Conservation (phyloP, 2,797 vertebrate genomes). For the Eptatretus atami region DNA sequence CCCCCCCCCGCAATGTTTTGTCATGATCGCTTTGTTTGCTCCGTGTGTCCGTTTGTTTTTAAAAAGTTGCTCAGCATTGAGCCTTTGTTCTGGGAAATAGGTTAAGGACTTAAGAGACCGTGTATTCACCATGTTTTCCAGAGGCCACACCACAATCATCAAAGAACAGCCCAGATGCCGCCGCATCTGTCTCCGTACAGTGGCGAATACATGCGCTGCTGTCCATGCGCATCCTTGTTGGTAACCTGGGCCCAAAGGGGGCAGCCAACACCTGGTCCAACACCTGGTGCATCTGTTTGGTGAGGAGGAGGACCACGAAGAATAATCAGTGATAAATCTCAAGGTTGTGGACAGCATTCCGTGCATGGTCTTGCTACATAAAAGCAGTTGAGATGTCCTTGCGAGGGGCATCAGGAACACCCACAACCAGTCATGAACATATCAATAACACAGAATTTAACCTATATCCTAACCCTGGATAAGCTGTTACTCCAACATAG, state of each 20-base stretch:
- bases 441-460: no score
- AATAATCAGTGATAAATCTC: constrained; percentile 8
- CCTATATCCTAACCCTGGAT: no score
- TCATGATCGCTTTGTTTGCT: no score
- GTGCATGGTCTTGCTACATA: no score
- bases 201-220: constrained; percentile 25
- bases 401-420: no score
- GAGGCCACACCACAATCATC: constrained; percentile 18
- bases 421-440: no score
- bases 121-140: constrained; percentile 27
- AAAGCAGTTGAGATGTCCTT: no score
- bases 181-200: constrained; percentile 22
- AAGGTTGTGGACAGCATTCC: neutral
- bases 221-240: constrained; percentile 19
- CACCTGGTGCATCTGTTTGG: constrained; percentile 9
- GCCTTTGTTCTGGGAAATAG: no score
- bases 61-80: no score
- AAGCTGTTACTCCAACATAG: no score
- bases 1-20: no score
- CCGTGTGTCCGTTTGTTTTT: no score
- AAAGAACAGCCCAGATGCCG: constrained; percentile 17
- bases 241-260: constrained; percentile 16
- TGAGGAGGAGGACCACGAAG: constrained; percentile 3
- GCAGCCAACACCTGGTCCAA: constrained; percentile 15
- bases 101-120: neutral